These are phyloP conservation scores for Drosophila pruinosa DNA, from an alignment of 1,140 invertebrate species.

Conservation along the genomic window DNA sequence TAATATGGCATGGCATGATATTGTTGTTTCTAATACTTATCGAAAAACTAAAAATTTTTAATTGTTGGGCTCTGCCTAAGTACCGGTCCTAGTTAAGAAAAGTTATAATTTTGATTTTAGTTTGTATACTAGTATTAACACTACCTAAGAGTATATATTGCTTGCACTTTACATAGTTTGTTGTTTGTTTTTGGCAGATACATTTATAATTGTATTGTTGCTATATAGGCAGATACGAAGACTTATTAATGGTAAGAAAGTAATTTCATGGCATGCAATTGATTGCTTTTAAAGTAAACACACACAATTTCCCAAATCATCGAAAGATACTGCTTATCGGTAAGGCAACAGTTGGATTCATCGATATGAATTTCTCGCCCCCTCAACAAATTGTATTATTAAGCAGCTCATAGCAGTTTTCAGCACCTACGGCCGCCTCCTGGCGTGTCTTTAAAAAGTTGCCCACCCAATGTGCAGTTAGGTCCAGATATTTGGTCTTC, in stretches of 20 bases:
- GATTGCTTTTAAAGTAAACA: conserved; percentile 73
- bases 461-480: conserved; percentile 85
- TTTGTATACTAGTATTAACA: conserved; percentile 18
- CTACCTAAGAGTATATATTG: conserved; percentile 42
- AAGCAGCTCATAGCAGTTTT: conserved; percentile 74
- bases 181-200: conserved; percentile 36
- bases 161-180: conserved; percentile 42
- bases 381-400: conserved; percentile 81
- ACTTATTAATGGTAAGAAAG: conserved; percentile 66
- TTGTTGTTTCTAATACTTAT: conserved; percentile 29
- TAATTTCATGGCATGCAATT: conserved; percentile 72
- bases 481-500: conserved; percentile 85
- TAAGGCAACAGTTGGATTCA: conserved; percentile 40
- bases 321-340: conserved; percentile 24
- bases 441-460: conserved; percentile 83
- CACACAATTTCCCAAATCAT: conserved; percentile 32
- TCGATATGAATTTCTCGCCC: conserved; percentile 28
- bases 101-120: not conserved
- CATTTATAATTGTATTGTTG: conserved; percentile 39
- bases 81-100: conserved; percentile 22
- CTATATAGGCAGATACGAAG: conserved; percentile 51
- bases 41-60: conserved; percentile 31
- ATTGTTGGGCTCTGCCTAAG: conserved; percentile 27
- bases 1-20: conserved; percentile 72
- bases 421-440: conserved; percentile 49